These are phyloP conservation scores for Sinodicranocentrus sp. DNA, from an alignment of 2,888 invertebrate species.

Conservation along the genomic window DNA sequence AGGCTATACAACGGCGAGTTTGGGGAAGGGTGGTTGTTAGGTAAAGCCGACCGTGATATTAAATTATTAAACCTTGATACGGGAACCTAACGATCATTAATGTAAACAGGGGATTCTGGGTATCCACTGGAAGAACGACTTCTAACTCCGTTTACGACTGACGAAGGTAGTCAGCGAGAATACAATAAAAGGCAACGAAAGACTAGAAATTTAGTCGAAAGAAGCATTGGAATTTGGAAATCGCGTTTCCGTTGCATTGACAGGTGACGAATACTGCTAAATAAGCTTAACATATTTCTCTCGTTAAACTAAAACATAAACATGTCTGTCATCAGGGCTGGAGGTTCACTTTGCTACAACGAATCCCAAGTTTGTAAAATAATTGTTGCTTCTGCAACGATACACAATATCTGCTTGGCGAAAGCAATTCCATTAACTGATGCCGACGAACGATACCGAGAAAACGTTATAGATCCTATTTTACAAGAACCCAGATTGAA, in stretches of 20 bases:
- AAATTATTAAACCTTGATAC: constrained; percentile 1
- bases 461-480: no score
- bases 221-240: constrained; percentile 50
- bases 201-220: constrained; percentile 36
- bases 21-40: constrained; percentile 51
- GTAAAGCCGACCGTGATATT: constrained; percentile 13
- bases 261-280: no score
- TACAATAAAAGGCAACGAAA: constrained; percentile 4
- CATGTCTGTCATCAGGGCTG: constrained; percentile 28
- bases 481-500: no score
- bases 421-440: no score
- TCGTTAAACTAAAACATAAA: neutral
- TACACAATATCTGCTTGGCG: constrained; percentile 33
- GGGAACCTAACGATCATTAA: neutral
- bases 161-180: neutral
- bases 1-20: constrained; percentile 30
- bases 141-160: constrained; percentile 1
- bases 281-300: neutral
- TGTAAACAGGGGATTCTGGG: constrained; percentile 18
- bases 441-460: no score
- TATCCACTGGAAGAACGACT: constrained; percentile 9
- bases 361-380: constrained; percentile 29
- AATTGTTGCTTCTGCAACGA: constrained; percentile 12
- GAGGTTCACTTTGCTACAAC: constrained; percentile 37
- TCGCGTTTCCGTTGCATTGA: constrained; percentile 40